Evolutionary conservation across 2,888 invertebrate genomes (phyloP), one percentile per base, ranked within the genome.

Genomic region (Acanthococcus lagerstroemiae): DNA sequence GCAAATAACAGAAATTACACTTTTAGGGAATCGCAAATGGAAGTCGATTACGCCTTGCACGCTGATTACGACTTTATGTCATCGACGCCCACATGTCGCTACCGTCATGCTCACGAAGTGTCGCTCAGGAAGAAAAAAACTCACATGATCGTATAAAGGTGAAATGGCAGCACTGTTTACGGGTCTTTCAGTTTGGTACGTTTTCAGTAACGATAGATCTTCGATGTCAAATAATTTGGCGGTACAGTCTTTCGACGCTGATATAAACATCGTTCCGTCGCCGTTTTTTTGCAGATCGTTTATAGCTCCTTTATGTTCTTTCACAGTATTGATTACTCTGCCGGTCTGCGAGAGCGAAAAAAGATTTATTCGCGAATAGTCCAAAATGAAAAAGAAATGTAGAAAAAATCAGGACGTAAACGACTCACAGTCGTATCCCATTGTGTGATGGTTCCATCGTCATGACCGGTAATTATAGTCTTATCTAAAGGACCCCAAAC

Each of bases 121-220:
- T n/a, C n/a, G n/a, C n/a, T n/a, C n/a, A n/a, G n/a, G n/a, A 17
- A 22, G 30, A 7, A 65, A 2, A 24, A 17, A 21, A 72, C 80
- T 77, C 74, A 86, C 97, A 79, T 99, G 97, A 77, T 97, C 95
- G 66, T 86, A 79, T 70, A 91, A 88, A 0, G 99, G 97, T 70
- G 96, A 95, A 69, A 99, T 88, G 1, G 96, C 89, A 0, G 97
- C 99, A 0, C 97, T 97, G 77, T 99, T 99, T 0, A 99, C 93
- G 0, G 96, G 97, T 70, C 97, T 82, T 75, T 97, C 97, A 0
- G 97, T 97, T 79, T 94, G 95, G 79, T 95, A 99, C 5, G 90
- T 90, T 76, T 99, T 99, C 69, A 96, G 78, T 48, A 87, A 83
- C 76, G 90, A 84, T 67, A 99, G 78, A 15, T 89, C 86, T 69